Evolutionary conservation across 2,888 invertebrate species (phyloP).

Genomic region (Hemistola chrysoprasaria): DNA sequence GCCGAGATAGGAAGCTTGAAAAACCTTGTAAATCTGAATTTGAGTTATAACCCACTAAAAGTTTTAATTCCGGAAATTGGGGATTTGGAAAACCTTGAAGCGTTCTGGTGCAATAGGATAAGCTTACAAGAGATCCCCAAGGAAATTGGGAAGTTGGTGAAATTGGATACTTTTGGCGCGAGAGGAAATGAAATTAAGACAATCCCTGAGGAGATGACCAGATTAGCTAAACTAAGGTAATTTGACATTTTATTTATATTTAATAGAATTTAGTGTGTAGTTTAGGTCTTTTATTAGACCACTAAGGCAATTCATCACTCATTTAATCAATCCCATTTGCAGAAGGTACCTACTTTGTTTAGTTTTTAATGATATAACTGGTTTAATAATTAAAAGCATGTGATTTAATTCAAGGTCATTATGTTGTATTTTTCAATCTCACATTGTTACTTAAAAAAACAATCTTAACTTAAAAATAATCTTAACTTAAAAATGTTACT

Average conservation of each 20-base stretch:
- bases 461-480: too few species aligned
- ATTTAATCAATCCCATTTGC: too few species aligned
- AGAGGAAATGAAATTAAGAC: conserved; percentile 83
- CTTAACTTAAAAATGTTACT: too few species aligned
- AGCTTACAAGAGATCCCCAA: conserved; percentile 81
- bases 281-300: too few species aligned
- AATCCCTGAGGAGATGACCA: conserved; percentile 82
- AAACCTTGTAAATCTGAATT: conserved; percentile 83
- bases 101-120: conserved; percentile 85
- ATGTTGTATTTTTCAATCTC: too few species aligned
- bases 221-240: conserved; percentile 79
- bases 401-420: too few species aligned
- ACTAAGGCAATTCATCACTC: too few species aligned
- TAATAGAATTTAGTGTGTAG: too few species aligned
- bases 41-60: conserved; percentile 85
- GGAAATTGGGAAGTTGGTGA: conserved; percentile 82
- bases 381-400: too few species aligned
- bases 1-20: conserved; percentile 81
- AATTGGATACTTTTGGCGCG: conserved; percentile 85
- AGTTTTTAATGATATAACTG: too few species aligned
- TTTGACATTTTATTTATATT: neutral
- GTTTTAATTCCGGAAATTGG: conserved; percentile 83
- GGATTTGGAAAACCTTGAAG: conserved; percentile 81
- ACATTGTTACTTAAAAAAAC: too few species aligned
- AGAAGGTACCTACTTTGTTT: too few species aligned